A percentile compares a stretch with the other conserved stretches of the same genome.
phyloP scores from a whole-genome alignment of 30 jellyfish, hydroid and myxozoan genomes.

The Clytia hemisphaerica region DNA sequence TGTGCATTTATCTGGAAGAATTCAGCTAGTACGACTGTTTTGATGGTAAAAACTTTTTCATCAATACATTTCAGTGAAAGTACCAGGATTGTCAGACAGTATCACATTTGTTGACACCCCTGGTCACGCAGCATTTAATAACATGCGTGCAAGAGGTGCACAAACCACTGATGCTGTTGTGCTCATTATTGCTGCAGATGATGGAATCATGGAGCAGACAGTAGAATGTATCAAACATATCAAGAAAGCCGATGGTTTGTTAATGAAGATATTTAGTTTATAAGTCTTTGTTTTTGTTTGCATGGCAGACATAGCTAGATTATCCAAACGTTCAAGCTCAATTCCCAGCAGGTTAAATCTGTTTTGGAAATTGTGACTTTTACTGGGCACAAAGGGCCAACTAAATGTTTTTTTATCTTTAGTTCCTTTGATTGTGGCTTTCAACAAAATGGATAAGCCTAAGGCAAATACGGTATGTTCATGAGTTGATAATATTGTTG shows the following conservation, averaged over 20 bases:
- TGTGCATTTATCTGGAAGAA: no score
- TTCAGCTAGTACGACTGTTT: no score
- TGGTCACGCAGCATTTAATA: constrained; percentile 96
- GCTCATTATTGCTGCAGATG: constrained; percentile 94
- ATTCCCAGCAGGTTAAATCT: no score
- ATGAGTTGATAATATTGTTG: no score
- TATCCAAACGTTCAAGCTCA: no score
- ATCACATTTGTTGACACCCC: constrained; percentile 96
- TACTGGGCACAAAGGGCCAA: not conserved
- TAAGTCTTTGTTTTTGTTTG: no score
- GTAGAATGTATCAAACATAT: constrained; percentile 84
- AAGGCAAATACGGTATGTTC: constrained; percentile 69
- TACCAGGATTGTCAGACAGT: constrained; percentile 30
- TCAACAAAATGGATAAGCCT: constrained; percentile 78
- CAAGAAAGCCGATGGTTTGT: constrained; percentile 75
- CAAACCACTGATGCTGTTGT: constrained; percentile 78
- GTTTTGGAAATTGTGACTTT: no score
- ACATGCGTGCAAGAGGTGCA: constrained; percentile 96
- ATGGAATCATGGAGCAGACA: constrained; percentile 95
- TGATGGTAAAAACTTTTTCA: no score
- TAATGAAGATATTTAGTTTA: no score
- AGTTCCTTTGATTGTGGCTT: constrained; percentile 92
- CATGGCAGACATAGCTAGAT: no score
- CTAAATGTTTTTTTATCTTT: constrained; percentile 10
- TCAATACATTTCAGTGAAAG: no score